Conservation (phyloP, 2,888 invertebrate species). For the Temnothorax ravouxi region DNA sequence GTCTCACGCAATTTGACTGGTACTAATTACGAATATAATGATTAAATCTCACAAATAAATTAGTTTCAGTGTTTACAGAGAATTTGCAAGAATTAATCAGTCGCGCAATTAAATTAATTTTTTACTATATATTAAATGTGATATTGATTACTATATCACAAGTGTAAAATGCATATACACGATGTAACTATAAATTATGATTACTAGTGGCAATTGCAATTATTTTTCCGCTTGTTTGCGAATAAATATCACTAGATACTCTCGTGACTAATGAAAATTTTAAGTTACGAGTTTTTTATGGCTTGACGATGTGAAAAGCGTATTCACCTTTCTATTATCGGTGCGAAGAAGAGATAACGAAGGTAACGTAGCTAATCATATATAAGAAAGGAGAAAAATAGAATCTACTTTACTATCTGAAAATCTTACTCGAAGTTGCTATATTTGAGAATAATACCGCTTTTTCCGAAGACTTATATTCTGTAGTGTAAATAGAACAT, state of each 20-base stretch:
- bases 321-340: constrained; percentile 34
- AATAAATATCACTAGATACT: background rate
- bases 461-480: constrained; percentile 53
- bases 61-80: background rate
- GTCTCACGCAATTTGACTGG: background rate
- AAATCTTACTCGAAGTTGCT: constrained; percentile 32
- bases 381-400: background rate
- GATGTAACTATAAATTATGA: background rate
- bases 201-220: background rate
- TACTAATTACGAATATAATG: background rate
- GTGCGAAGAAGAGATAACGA: constrained; percentile 6
- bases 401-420: constrained; percentile 40
- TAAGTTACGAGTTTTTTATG: constrained; percentile 34
- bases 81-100: constrained; percentile 4
- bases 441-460: constrained; percentile 38
- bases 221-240: background rate
- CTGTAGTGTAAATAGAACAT: constrained; percentile 73
- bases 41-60: constrained; percentile 1
- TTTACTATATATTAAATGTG: background rate
- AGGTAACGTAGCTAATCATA: constrained; percentile 9
- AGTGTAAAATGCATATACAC: background rate
- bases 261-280: constrained; percentile 1
- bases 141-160: background rate
- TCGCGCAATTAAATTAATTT: constrained; percentile 2
- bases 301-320: background rate